A percentile compares a stretch with the other conserved stretches of the same genome.
Conservation (phyloP, 2,797 vertebrate genomes). For the Phoxinus dragarum region DNA sequence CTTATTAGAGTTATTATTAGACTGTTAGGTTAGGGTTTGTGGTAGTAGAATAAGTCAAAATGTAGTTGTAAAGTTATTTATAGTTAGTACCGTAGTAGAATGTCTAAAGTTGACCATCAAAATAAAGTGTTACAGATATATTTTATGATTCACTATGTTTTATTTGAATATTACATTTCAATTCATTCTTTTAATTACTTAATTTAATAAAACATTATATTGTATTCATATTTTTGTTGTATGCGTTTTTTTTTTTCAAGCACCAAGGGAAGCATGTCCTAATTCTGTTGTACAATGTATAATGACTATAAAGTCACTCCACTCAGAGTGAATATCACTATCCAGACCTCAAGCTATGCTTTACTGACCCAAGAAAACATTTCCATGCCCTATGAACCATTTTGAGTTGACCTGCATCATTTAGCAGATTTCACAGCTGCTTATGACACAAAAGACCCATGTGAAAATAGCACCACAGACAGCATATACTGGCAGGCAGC, state of each 20-base stretch:
- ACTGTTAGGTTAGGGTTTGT: not conserved
- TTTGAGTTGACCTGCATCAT: constrained; percentile 5
- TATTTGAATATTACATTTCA: not conserved
- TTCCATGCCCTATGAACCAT: not conserved
- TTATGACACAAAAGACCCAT: constrained; percentile 13
- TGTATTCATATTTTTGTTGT: not conserved
- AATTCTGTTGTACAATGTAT: not conserved
- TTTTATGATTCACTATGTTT: not conserved
- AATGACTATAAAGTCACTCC: not conserved
- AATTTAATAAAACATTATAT: not conserved
- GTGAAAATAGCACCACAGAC: constrained; percentile 15
- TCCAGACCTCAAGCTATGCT: not conserved
- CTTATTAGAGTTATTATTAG: not conserved
- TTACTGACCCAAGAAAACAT: not conserved
- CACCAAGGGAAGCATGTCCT: not conserved
- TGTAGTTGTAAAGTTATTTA: not conserved
- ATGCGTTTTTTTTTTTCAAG: not conserved
- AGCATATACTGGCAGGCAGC: not conserved
- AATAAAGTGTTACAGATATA: not conserved
- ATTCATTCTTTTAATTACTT: not conserved
- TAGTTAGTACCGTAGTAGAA: not conserved
- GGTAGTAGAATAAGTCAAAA: not conserved
- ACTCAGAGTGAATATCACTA: not conserved
- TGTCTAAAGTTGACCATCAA: not conserved
- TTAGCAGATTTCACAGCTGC: constrained; percentile 13